Conservation (phyloP, 2,888 invertebrate species). For the Synergus itoensis region DNA sequence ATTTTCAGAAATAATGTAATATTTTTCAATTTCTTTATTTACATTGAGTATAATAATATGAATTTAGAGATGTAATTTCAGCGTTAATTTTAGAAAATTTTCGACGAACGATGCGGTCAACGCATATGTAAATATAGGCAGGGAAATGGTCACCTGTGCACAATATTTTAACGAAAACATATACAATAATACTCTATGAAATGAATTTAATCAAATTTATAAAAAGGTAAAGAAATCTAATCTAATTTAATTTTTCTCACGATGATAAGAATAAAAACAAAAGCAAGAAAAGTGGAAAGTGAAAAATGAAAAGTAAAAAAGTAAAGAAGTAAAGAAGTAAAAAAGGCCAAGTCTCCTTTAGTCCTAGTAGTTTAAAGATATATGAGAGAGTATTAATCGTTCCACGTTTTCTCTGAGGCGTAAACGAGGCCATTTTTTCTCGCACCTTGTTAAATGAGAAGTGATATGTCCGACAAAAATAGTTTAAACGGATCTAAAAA, state of each 20-base stretch:
- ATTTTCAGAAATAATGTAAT: no score
- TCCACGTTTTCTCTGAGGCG: slow-evolving; percentile 20
- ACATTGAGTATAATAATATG: background rate
- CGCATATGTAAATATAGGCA: background rate
- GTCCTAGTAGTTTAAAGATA: background rate
- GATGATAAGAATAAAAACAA: background rate
- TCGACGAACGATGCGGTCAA: background rate
- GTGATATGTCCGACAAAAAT: slow-evolving; percentile 32
- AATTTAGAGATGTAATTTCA: slow-evolving; percentile 1
- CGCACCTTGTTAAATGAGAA: slow-evolving; percentile 20
- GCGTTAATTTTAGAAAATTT: slow-evolving; percentile 6
- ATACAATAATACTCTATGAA: no score
- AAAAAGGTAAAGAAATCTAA: background rate
- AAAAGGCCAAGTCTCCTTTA: background rate
- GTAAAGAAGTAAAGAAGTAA: background rate
- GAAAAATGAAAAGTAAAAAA: background rate
- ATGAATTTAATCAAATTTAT: background rate
- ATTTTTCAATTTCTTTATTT: no score
- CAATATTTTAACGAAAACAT: background rate
- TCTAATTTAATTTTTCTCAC: background rate
- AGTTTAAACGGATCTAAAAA: slow-evolving; percentile 27
- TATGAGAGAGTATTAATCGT: slow-evolving; percentile 25
- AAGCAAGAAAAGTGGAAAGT: background rate
- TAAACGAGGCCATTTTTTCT: slow-evolving; percentile 31
- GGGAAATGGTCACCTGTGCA: background rate